A percentile compares a stretch with the other conserved stretches of the same genome.
phyloP scores from a whole-genome alignment of 2,113 vertebrate genomes.

The Cynopterus brachyotis region DNA sequence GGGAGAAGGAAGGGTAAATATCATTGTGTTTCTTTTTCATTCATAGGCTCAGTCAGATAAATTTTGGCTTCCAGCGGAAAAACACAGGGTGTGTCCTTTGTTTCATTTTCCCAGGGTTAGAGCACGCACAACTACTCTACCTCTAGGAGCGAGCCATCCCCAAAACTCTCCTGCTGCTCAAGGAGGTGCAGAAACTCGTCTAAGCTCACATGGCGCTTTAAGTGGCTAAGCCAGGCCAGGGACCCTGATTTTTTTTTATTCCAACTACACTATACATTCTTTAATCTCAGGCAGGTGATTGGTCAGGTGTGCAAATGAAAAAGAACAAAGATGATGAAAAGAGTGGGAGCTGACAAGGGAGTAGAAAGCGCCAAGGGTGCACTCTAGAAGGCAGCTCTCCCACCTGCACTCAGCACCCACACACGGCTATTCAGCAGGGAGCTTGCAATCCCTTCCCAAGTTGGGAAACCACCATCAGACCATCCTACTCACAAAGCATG shows the following conservation, averaged over 20 bases:
- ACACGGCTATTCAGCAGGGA: not conserved
- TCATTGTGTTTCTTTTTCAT: not conserved
- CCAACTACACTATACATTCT: not conserved
- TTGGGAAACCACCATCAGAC: not conserved
- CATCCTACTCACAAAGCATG: not conserved
- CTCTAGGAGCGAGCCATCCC: not conserved
- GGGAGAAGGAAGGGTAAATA: not conserved
- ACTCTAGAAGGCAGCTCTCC: not conserved
- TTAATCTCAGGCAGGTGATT: not conserved
- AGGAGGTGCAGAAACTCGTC: not conserved
- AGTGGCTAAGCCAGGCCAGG: not conserved
- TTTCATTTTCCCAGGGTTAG: not conserved
- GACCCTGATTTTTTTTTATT: not conserved
- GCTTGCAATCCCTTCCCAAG: not conserved
- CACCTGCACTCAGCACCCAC: not conserved
- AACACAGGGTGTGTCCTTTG: not conserved
- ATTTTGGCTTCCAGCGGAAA: not conserved
- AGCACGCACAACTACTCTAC: not conserved
- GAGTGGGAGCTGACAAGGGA: not conserved
- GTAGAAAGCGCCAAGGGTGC: not conserved
- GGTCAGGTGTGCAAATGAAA: not conserved
- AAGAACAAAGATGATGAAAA: not conserved
- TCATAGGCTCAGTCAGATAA: not conserved
- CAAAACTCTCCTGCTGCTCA: not conserved
- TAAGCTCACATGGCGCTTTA: not conserved